phyloP scores from a whole-genome alignment of 1,140 invertebrate species.

The Lasaia peninsularis region DNA sequence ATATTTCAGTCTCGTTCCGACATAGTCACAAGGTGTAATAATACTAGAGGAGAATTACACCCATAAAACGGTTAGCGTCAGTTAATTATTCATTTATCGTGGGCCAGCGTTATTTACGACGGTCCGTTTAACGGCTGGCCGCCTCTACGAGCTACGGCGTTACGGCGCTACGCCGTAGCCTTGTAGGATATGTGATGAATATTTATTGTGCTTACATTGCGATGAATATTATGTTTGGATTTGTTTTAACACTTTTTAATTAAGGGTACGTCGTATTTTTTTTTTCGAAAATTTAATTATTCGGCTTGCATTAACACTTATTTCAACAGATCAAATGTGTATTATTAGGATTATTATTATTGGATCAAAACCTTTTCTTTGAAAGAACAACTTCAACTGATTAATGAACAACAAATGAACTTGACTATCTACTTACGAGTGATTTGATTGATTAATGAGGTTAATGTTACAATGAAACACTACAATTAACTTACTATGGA shows the following conservation, averaged over 20 bases:
- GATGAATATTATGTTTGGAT: neutral
- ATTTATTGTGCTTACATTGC: constrained; percentile 28
- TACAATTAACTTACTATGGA: too few species aligned
- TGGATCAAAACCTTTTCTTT: too few species aligned
- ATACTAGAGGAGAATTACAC: constrained; percentile 15
- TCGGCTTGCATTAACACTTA: too few species aligned
- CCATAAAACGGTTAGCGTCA: constrained; percentile 42
- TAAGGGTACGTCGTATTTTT: too few species aligned
- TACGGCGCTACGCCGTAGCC: constrained; percentile 32
- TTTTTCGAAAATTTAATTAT: too few species aligned
- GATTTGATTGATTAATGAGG: too few species aligned
- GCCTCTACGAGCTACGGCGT: constrained; percentile 34
- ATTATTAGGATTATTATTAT: too few species aligned
- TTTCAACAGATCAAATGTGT: too few species aligned
- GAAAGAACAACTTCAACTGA: too few species aligned
- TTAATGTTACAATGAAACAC: too few species aligned
- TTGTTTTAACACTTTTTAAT: neutral
- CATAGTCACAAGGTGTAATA: constrained; percentile 7
- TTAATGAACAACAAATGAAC: too few species aligned
- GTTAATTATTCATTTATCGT: constrained; percentile 56
- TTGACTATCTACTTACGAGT: too few species aligned
- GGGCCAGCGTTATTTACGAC: constrained; percentile 46
- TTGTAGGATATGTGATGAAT: constrained; percentile 29
- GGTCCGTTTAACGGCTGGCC: constrained; percentile 46
- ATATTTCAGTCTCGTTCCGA: neutral